phyloP scores from a whole-genome alignment of 2,797 vertebrate species.

The Glossophaga mutica region DNA sequence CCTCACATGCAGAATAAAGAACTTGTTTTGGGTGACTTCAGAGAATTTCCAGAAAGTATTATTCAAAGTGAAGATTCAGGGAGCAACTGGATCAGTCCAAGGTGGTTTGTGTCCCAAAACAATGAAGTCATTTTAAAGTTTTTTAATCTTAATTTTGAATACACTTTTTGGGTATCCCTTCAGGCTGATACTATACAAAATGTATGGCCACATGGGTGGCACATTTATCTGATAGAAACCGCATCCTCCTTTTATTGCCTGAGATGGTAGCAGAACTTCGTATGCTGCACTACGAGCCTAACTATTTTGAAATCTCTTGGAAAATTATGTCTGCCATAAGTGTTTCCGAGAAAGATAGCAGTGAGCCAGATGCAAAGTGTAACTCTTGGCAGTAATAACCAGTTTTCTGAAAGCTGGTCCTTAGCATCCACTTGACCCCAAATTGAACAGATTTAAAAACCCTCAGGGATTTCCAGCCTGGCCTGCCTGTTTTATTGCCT shows the following conservation, averaged over 20 bases:
- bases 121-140: not conserved
- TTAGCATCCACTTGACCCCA: constrained; percentile 46
- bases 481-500: not conserved
- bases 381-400: constrained; percentile 32
- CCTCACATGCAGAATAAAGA: not conserved
- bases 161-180: not conserved
- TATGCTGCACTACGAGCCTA: not conserved
- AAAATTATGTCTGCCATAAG: not conserved
- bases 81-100: not conserved
- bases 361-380: not conserved
- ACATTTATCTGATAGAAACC: not conserved
- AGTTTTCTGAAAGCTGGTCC: constrained; percentile 14
- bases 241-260: not conserved
- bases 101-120: not conserved
- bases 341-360: not conserved
- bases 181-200: not conserved
- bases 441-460: constrained; percentile 15
- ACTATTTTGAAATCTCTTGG: not conserved
- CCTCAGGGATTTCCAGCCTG: not conserved
- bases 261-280: not conserved
- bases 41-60: not conserved
- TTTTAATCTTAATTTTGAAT: not conserved
- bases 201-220: not conserved
- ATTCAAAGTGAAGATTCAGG: not conserved
- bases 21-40: not conserved